Evolutionary conservation across 2,888 invertebrate genomes (phyloP), one percentile per base, ranked within the genome.

Genomic region (Melanophora roralis): DNA sequence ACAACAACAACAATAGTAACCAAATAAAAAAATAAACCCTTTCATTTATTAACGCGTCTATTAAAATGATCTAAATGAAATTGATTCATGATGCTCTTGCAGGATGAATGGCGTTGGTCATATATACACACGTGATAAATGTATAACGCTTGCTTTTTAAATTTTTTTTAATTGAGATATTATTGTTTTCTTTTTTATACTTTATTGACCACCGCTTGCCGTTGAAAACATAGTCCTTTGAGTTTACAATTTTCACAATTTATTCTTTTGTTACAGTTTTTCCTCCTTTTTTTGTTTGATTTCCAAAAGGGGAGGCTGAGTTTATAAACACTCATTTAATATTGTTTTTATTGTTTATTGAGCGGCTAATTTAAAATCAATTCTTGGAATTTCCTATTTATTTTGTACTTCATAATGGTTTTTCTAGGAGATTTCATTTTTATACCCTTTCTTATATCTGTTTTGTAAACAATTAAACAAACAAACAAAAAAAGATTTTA

Each of bases 311-410:
- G 59, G 45, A 43, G 72, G 62, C 43, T 27, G 59, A 55, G 38
- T 67, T 53, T 67, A 55, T 75, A 72, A 75, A 67, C 65, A 75
- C 40, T 38, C 75, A 53, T 75, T 65, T 69, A 23, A 27, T 67
- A 43, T 27, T 62, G 45, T 51, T 68, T 7, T 53, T 53, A 27
- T 64, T 23, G 14, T 64, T 71, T 57, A 73, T 57, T 47, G 47
- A 71, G 45, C 75, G 71, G 79, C 65, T 55, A 79, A 75, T 79
- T 75, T 71, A 27, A 79, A 71, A 75, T 79, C 69, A 79, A 75
- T 79, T 79, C 79, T 67, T 62, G 21, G 75, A 79, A 75, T 65
- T 78, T 53, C 45, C 27, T 69, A 51, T 69, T 74, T 64, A 36
- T 78, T n/a, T 73, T 68, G 55, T 67, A 60, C 60, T 67, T 67